Base-by-base conservation (phyloP, 2,888 invertebrate species). In the Euzetes globulus region DNA sequence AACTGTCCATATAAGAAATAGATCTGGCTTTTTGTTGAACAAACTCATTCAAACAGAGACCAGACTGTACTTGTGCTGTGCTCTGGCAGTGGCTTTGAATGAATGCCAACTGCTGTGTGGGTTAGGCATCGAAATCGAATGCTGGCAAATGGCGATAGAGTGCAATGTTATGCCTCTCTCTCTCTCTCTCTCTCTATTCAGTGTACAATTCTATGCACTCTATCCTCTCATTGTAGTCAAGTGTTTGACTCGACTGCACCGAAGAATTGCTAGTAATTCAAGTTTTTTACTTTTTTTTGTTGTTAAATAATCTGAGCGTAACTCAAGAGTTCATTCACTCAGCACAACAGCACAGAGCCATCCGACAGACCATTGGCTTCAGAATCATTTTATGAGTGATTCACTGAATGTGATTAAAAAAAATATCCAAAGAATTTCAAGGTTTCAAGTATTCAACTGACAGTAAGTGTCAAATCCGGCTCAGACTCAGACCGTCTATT, bases 81-180 rank as follows among this genome's bases (percentile, higher is more conserved):
- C 33, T 33, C 9, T 33, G 4, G n/a, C 33, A 6, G 33, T 60
- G 29, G 33, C 58, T 60, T 52, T 58, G 60, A 60, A 60, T 60
- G 25, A 60, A 25, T 60, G 60, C 60, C 60, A 60, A 60, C 60
- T 60, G 60, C n/a, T 19, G 22, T 60, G 29, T 60, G 29, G 33
- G 60, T 60, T 60, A 60, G 60, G 60, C 60, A 60, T 60, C 29
- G 27, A 60, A 60, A 27, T 11, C 29, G 27, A 58, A 60, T n/a
- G 5, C 4, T 11, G 27, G 60, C 60, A 60, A 60, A 60, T 60
- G 60, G 60, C 60, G 60, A 60, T 60, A 27, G 19, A 58, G 60
- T 27, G 27, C 33, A 33, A 33, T 52, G 52, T 6, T n/a, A 52
- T n/a, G 19, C 52, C 17, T n/a, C 19, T n/a, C 19, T 19, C 17